These are phyloP conservation scores for Rhagoletis zephyria DNA, from an alignment of 1,140 invertebrate species.

Conservation along the genomic window DNA sequence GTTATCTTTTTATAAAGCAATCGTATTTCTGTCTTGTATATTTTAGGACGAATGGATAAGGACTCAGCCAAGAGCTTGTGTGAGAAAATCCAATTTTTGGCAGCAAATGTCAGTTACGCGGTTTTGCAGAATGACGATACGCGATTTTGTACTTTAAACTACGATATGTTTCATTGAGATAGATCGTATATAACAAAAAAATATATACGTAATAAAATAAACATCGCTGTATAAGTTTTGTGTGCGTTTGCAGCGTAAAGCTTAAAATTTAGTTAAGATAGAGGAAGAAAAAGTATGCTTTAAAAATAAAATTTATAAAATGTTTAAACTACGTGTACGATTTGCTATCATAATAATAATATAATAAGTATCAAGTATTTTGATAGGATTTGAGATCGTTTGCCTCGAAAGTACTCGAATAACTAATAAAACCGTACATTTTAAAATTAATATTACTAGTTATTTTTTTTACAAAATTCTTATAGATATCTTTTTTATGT, in stretches of 20 bases:
- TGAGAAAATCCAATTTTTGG: too few species aligned
- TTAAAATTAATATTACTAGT: background rate
- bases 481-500: background rate
- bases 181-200: background rate
- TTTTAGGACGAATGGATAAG: too few species aligned
- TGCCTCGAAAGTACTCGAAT: background rate
- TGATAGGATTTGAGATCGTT: background rate
- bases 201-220: background rate
- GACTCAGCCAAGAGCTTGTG: too few species aligned
- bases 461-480: conserved; percentile 40
- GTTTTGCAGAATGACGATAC: too few species aligned
- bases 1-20: too few species aligned
- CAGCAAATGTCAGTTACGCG: too few species aligned
- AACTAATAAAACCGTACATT: conserved; percentile 19
- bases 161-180: too few species aligned
- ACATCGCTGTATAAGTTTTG: background rate
- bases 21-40: too few species aligned
- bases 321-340: background rate
- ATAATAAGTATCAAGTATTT: background rate
- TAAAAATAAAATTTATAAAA: background rate
- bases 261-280: background rate
- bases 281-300: background rate
- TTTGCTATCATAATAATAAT: conserved; percentile 19
- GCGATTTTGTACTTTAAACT: too few species aligned
- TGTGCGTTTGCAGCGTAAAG: background rate